Evolutionary conservation across 2,888 invertebrate species (phyloP), one percentile per base, ranked within the genome.

Genomic region (Eurytoma californica): DNA sequence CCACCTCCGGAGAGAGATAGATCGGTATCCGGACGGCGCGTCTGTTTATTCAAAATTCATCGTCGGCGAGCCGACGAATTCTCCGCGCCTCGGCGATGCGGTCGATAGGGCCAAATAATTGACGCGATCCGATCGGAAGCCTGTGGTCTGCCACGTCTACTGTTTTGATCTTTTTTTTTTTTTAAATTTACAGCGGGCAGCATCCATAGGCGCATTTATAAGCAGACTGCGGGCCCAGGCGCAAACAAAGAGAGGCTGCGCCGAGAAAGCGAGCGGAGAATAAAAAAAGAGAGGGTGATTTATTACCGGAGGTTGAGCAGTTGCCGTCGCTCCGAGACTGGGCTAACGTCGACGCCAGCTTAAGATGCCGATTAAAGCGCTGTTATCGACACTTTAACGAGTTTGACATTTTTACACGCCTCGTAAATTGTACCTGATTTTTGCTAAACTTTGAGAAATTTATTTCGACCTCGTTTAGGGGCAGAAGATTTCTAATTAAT

Each of bases 11-110:
- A 57, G 14, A 57, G 14, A 39, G 53, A 16, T n/a, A 67, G 55
- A 76, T 69, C 69, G 57, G n/a, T 67, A 55, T 75, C n/a, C 5
- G 60, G 24, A n/a, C 13, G 4, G 68, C 58, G 68, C 58, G 58
- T 58, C 61, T 79, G 72, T 79, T 72, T 61, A 72, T 79, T 69
- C 70, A 60, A 70, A 74, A 66, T 75, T 75, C 60, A 72, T 72
- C 55, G 60, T 9, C 18, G 14, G 20, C 20, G 18, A 1, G 24
- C 58, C 13, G 7, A 13, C 4, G 60, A 28, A 24, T 60, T 39
- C 39, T 39, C 7, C 60, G 60, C 28, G 60, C 20, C 28, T 4
- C 16, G 16, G 60, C 5, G 39, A 9, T 28, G 65, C 68, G 72
- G 72, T 77, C 66, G 58, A 72, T 67, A 58, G 66, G 57, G 72